These are phyloP conservation scores for Sinosuthora webbiana DNA, from an alignment of 2,113 vertebrate genomes.

Conservation along the genomic window DNA sequence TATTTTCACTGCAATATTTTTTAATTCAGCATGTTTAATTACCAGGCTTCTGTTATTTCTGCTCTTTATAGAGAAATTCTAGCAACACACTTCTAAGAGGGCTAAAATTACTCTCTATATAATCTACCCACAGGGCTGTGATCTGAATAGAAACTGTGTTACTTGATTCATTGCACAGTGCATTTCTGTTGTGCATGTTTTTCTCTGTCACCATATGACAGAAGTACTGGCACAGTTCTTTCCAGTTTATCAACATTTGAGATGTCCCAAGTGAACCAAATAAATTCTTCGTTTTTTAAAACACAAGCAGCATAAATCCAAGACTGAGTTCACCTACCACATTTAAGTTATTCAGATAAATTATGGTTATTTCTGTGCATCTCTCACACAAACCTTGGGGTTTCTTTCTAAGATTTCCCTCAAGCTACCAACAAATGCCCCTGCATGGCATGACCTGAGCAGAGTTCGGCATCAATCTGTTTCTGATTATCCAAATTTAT, in stretches of 20 bases:
- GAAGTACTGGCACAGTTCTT: not conserved
- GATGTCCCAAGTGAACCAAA: not conserved
- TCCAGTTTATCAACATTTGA: conserved; percentile 19
- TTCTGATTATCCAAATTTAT: not conserved
- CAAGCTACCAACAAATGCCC: not conserved
- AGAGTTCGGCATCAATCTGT: not conserved
- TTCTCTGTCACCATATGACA: not conserved
- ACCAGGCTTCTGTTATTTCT: conserved; percentile 21
- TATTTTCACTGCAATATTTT: conserved; percentile 7
- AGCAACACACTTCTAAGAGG: not conserved
- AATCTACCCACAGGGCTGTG: not conserved
- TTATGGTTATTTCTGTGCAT: not conserved
- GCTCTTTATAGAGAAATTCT: conserved; percentile 1
- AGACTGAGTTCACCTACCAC: not conserved
- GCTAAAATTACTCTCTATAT: conserved; percentile 16
- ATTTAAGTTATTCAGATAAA: not conserved
- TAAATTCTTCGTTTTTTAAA: not conserved
- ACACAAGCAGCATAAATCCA: not conserved
- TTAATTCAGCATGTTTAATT: conserved; percentile 19
- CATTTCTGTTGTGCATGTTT: not conserved
- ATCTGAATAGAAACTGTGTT: conserved; percentile 36
- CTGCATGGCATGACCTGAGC: not conserved
- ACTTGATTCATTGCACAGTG: conserved; percentile 22
- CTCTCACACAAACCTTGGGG: not conserved
- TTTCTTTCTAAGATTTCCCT: not conserved